phyloP scores from a whole-genome alignment of 2,113 vertebrate genomes.

The Callipepla squamata region DNA sequence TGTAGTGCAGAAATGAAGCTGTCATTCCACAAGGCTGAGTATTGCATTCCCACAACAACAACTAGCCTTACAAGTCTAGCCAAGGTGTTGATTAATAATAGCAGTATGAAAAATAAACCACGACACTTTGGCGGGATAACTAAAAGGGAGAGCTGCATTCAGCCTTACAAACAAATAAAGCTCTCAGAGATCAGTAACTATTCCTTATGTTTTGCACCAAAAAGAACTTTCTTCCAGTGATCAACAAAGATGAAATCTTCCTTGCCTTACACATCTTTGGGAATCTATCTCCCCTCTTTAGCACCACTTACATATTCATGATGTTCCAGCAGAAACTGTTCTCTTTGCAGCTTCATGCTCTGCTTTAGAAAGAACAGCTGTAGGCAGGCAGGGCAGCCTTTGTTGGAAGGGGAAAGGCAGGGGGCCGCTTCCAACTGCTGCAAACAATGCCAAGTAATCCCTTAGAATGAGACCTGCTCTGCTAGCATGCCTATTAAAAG shows the following conservation, averaged over 20 bases:
- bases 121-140: not conserved
- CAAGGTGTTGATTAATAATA: slow-evolving; percentile 1
- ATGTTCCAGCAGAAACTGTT: not conserved
- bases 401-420: not conserved
- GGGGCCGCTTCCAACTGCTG: not conserved
- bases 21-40: not conserved
- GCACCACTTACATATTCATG: not conserved
- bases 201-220: not conserved
- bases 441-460: not conserved
- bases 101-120: not conserved
- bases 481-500: not conserved
- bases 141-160: not conserved
- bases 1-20: not conserved
- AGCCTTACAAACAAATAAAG: not conserved
- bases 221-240: not conserved
- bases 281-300: not conserved
- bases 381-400: not conserved
- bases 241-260: not conserved
- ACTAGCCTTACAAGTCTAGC: not conserved
- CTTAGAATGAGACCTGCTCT: not conserved
- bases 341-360: not conserved
- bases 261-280: not conserved
- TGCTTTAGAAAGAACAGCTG: not conserved
- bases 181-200: not conserved
- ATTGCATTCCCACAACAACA: not conserved